These are phyloP conservation scores for Antechinus flavipes DNA, from an alignment of 2,113 vertebrate species.

Conservation along the genomic window DNA sequence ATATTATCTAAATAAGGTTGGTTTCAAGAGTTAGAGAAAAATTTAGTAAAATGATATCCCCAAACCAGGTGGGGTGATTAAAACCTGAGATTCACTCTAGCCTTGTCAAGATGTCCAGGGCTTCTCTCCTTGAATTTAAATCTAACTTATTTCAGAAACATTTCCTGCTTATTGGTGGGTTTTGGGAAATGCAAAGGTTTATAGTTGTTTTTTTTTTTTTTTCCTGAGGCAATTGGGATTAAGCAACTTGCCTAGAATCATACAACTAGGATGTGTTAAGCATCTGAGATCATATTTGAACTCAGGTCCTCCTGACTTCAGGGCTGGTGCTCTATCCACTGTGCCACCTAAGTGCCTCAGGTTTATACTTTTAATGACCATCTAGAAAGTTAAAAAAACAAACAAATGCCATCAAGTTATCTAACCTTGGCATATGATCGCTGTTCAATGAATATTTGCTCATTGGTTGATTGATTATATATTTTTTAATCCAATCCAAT, in stretches of 20 bases:
- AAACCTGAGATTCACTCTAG: slow-evolving; percentile 12
- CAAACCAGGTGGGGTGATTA: neutral
- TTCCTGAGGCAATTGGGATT: no score
- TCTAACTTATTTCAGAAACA: neutral
- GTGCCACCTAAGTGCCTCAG: no score
- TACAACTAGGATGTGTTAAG: no score
- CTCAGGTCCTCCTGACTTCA: no score
- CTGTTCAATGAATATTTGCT: neutral
- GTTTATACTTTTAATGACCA: neutral
- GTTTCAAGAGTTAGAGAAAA: neutral
- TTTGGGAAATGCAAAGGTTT: neutral
- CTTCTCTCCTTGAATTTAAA: neutral
- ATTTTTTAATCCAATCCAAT: neutral
- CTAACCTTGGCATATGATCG: neutral
- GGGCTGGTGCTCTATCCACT: no score
- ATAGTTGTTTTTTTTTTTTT: neutral
- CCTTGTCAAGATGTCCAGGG: neutral
- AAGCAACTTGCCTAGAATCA: no score
- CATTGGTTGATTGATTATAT: neutral
- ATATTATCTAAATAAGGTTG: neutral
- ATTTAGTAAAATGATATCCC: neutral
- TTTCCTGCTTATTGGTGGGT: neutral
- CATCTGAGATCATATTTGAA: no score
- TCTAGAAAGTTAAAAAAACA: neutral
- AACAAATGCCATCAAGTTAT: neutral